These are phyloP conservation scores for Carapus acus DNA, from an alignment of 2,797 vertebrate genomes.

Conservation along the genomic window DNA sequence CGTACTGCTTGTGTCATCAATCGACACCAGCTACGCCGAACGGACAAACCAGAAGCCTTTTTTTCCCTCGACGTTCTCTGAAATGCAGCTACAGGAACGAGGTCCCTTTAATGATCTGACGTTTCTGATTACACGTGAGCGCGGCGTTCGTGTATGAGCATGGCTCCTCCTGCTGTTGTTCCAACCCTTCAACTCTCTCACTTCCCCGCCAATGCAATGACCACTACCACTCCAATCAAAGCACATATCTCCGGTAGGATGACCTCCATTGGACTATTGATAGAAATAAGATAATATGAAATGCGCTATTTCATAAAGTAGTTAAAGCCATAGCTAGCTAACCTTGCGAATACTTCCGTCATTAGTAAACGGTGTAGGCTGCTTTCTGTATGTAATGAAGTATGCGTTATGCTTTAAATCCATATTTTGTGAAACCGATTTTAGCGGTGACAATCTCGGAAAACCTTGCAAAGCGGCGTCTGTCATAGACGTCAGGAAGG, in stretches of 20 bases:
- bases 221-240: slow-evolving; percentile 19
- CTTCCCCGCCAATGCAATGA: slow-evolving; percentile 10
- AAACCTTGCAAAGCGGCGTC: background rate
- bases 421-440: slow-evolving; percentile 5
- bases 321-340: background rate
- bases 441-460: slow-evolving; percentile 4
- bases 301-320: background rate
- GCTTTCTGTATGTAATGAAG: background rate
- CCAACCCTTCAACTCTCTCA: background rate
- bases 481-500: slow-evolving; percentile 19
- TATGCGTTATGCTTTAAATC: too few relatives aligned
- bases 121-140: background rate
- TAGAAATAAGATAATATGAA: background rate
- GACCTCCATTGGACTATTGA: slow-evolving; percentile 9
- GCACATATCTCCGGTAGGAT: background rate
- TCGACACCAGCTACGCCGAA: too few relatives aligned
- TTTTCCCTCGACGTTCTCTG: too few relatives aligned
- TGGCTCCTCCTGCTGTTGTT: slow-evolving; percentile 38
- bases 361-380: too few relatives aligned
- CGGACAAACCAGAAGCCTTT: too few relatives aligned
- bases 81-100: background rate
- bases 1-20: too few relatives aligned
- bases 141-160: background rate
- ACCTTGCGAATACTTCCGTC: background rate
- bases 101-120: background rate